Evolutionary conservation across 2,888 invertebrate species (phyloP).

Genomic region (Lysandra coridon): DNA sequence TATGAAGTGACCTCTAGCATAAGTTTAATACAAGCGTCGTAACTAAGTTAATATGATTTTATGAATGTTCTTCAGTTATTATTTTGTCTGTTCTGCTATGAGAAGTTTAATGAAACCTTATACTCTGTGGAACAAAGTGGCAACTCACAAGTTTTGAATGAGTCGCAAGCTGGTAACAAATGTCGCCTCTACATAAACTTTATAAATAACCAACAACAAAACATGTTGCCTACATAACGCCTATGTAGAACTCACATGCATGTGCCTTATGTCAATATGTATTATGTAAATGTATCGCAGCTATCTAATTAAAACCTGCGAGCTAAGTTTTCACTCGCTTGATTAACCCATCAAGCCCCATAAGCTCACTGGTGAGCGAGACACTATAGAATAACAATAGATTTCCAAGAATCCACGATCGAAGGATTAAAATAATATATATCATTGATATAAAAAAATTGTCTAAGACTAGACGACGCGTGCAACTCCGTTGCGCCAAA

Average conservation of each 20-base stretch:
- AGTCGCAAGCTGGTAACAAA: slow-evolving; percentile 39
- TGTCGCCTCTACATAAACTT: slow-evolving; percentile 40
- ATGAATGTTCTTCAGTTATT: slow-evolving; percentile 21
- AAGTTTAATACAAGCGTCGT: not conserved
- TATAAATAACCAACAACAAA: slow-evolving; percentile 33
- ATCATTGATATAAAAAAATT: no score
- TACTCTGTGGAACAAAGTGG: slow-evolving; percentile 44
- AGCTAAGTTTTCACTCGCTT: not conserved
- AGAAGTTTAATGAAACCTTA: slow-evolving; percentile 53
- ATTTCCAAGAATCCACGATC: no score
- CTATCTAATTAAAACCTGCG: not conserved
- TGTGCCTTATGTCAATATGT: not conserved
- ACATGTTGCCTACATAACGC: not conserved
- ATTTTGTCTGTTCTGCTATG: slow-evolving; percentile 47
- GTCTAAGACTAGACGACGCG: no score
- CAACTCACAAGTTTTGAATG: slow-evolving; percentile 36
- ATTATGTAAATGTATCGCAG: no score
- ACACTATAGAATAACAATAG: no score
- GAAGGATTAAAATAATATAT: no score
- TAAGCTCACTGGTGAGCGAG: no score
- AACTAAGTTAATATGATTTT: slow-evolving; percentile 4
- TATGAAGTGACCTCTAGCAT: not conserved
- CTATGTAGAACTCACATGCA: not conserved
- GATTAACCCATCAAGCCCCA: no score
- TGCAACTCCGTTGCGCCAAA: no score